Base-by-base conservation (phyloP, 2,113 vertebrate genomes). In the Thalassarche chlororhynchos region DNA sequence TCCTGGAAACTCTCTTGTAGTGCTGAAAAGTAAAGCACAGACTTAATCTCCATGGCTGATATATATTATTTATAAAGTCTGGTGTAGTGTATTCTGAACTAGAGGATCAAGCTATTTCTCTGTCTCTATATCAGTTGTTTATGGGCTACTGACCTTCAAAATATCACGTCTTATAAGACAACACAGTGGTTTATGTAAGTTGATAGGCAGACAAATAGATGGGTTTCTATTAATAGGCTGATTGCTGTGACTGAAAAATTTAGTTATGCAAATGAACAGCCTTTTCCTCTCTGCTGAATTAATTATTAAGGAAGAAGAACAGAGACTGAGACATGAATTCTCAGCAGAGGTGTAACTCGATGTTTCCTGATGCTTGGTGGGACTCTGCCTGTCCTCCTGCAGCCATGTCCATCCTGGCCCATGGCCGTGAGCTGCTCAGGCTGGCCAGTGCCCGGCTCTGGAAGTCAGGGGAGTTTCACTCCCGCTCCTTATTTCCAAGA, bases 241-340 rank as follows among this genome's bases (percentile, higher is more conserved):
- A 94, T 94, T 76, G 54, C 92, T 95, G 68, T 47, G 57, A 91
- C 89, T 84, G 87, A 96, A 91, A 95, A 84, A 96, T 83, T 81
- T 88, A 92, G 88, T 92, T 93, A 97, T 96, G 97, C 79, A 97
- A 91, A 94, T 95, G 70, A 95, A n/a, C 58, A 82, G 51, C 62
- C 58, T 92, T 82, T 92, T 90, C 54, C 77, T 93, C 90, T 89
- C 71, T n/a, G 29, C 55, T 89, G 87, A 81, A 96, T 97, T 95
- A 96, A 95, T 96, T 88, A 95, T 90, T 95, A 88, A 91, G 84
- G 58, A 95, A 93, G 66, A 65, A 93, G 86, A 91, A 86, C 58
- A 80, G 89, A 89, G 19, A 17, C 42, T 51, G 65, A 87, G 76
- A 91, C 4, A 25, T 0, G 8, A 51, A 61, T 93, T 84, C 92